A percentile compares a stretch with the other conserved stretches of the same genome.
Conservation (phyloP, 2,113 vertebrate species). For the Herpetotheres cachinnans region DNA sequence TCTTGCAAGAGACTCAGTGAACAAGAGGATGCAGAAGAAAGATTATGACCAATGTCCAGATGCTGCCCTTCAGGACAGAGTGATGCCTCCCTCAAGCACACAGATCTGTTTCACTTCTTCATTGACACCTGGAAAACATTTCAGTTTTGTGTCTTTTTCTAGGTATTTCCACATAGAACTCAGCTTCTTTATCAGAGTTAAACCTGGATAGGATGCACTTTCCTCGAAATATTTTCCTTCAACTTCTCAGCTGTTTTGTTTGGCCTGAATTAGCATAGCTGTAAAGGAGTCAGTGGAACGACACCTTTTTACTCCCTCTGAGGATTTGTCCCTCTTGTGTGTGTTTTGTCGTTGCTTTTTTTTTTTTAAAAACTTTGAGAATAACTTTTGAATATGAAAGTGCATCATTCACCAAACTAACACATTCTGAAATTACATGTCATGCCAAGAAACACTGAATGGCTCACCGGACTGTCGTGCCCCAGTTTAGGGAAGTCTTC, state of each 20-base stretch:
- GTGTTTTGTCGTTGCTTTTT: neutral
- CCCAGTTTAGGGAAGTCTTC: neutral
- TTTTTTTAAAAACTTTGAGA: neutral
- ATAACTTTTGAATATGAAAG: neutral
- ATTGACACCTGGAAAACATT: neutral
- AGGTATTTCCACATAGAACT: neutral
- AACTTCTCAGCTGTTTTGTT: neutral
- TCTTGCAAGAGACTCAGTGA: neutral
- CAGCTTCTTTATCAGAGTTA: neutral
- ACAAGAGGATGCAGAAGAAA: neutral
- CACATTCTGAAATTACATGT: neutral
- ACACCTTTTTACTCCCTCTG: neutral
- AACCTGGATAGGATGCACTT: neutral
- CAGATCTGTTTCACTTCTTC: neutral
- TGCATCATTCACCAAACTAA: neutral
- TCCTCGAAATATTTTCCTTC: neutral
- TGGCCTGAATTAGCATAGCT: neutral
- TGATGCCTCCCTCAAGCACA: neutral
- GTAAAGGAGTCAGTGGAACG: neutral
- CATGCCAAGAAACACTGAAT: neutral
- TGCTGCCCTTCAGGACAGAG: neutral
- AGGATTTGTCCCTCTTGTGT: neutral
- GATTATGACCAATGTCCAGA: neutral
- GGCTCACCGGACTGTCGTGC: neutral
- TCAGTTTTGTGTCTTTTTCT: neutral